phyloP scores from a whole-genome alignment of 1,140 invertebrate species.

The Alviniconcha marisindica region DNA sequence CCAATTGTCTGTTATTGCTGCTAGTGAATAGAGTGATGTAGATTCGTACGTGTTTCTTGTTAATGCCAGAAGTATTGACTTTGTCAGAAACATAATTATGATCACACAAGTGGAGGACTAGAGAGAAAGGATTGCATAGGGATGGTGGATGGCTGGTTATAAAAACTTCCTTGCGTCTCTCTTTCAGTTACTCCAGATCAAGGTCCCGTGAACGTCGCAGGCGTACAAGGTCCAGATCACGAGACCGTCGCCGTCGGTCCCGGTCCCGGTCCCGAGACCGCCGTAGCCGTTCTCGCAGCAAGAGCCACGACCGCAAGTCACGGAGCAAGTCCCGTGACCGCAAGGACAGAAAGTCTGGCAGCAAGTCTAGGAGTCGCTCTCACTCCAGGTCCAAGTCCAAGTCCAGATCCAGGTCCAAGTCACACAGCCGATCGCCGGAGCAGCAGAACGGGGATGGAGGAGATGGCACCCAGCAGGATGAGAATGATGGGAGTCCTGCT shows the following conservation, averaged over 20 bases:
- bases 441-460: neutral
- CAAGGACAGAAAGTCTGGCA: conserved; percentile 18
- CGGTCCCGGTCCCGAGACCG: conserved; percentile 39
- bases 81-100: no score
- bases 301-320: conserved; percentile 30
- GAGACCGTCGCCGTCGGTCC: conserved; percentile 49
- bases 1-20: no score
- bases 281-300: conserved; percentile 45
- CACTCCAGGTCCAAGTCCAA: neutral
- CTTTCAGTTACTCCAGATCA: conserved; percentile 47
- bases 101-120: no score
- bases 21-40: no score
- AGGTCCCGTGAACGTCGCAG: conserved; percentile 51
- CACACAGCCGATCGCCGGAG: neutral
- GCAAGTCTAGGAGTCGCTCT: conserved; percentile 42
- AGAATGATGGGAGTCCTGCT: neutral
- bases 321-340: conserved; percentile 30
- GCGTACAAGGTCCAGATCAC: conserved; percentile 47
- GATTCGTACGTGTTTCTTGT: no score
- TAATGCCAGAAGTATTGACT: no score
- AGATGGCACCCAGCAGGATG: neutral
- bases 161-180: no score
- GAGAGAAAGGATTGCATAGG: no score
- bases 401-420: conserved; percentile 3
- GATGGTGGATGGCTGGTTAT: neutral